Percentiles rank a stretch among this genome's conserved stretches.
phyloP scores from a whole-genome alignment of 2,888 invertebrate genomes.

The Eupithecia insigniata region DNA sequence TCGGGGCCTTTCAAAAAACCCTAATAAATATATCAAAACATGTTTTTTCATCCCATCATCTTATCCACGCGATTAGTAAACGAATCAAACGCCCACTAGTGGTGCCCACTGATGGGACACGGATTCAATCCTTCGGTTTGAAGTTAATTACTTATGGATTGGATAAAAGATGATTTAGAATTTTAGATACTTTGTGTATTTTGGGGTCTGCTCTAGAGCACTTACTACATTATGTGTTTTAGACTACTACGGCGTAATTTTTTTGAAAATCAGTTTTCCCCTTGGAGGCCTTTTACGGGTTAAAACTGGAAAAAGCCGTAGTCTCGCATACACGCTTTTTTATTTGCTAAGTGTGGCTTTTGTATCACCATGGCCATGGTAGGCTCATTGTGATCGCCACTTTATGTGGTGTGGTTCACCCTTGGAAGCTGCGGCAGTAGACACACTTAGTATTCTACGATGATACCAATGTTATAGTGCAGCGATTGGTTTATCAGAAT shows the following conservation, averaged over 20 bases:
- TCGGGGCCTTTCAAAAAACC: constrained; percentile 67
- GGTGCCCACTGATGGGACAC: constrained; percentile 5
- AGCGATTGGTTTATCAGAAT: not conserved
- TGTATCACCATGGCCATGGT: too few species aligned
- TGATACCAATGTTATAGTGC: not conserved
- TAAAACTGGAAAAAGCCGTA: too few species aligned
- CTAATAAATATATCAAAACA: constrained; percentile 73
- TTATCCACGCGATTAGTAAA: constrained; percentile 38
- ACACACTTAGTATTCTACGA: too few species aligned
- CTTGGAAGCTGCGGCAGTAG: too few species aligned
- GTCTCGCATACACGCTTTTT: too few species aligned
- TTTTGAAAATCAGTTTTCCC: too few species aligned
- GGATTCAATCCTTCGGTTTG: not conserved
- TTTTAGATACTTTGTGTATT: not conserved
- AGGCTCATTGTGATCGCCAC: too few species aligned
- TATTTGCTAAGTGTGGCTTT: too few species aligned
- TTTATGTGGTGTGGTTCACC: too few species aligned
- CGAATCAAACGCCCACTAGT: constrained; percentile 24
- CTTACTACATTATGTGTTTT: too few species aligned
- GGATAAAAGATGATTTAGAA: not conserved
- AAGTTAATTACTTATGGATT: not conserved
- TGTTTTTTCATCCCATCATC: constrained; percentile 46
- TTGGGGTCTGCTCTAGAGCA: not conserved
- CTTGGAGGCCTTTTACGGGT: too few species aligned
- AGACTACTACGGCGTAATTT: too few species aligned